These are phyloP conservation scores for Acleris sparsana DNA, from an alignment of 2,888 invertebrate species.

Conservation along the genomic window DNA sequence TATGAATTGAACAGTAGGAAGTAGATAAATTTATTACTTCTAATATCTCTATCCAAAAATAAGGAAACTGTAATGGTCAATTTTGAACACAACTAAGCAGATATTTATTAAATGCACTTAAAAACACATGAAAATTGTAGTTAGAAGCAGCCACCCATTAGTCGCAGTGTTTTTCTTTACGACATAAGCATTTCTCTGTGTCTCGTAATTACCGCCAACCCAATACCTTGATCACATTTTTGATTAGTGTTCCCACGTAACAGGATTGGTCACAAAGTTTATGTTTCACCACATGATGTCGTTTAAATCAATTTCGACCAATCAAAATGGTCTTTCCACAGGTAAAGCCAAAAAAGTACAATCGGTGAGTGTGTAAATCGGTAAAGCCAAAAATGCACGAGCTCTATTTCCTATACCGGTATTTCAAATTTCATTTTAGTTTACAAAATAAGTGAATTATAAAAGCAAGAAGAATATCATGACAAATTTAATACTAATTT, in stretches of 20 bases:
- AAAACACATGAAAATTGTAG: slow-evolving; percentile 38
- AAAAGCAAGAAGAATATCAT: too few relatives aligned
- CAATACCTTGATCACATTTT: not conserved
- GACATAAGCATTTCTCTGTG: not conserved
- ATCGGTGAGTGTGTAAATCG: not conserved
- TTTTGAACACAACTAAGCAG: slow-evolving; percentile 33
- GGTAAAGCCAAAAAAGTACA: slow-evolving; percentile 4
- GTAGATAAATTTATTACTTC: slow-evolving; percentile 4
- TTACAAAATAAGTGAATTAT: not conserved
- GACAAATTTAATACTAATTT: too few relatives aligned
- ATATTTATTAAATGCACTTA: slow-evolving; percentile 35
- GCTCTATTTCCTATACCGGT: slow-evolving; percentile 14
- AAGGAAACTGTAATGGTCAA: slow-evolving; percentile 19
- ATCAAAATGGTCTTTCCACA: slow-evolving; percentile 16
- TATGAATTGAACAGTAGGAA: slow-evolving; percentile 27
- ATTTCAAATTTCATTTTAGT: not conserved
- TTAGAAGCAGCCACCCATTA: slow-evolving; percentile 37
- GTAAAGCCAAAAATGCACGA: not conserved
- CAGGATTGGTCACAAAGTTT: slow-evolving; percentile 14
- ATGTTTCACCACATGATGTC: slow-evolving; percentile 5
- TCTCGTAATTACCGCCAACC: slow-evolving; percentile 21
- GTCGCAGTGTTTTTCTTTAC: slow-evolving; percentile 29
- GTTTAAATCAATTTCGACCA: slow-evolving; percentile 19
- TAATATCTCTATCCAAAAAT: slow-evolving; percentile 16
- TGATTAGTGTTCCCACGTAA: not conserved